Conservation (phyloP, 2,797 vertebrate genomes). For the Lemur catta region DNA sequence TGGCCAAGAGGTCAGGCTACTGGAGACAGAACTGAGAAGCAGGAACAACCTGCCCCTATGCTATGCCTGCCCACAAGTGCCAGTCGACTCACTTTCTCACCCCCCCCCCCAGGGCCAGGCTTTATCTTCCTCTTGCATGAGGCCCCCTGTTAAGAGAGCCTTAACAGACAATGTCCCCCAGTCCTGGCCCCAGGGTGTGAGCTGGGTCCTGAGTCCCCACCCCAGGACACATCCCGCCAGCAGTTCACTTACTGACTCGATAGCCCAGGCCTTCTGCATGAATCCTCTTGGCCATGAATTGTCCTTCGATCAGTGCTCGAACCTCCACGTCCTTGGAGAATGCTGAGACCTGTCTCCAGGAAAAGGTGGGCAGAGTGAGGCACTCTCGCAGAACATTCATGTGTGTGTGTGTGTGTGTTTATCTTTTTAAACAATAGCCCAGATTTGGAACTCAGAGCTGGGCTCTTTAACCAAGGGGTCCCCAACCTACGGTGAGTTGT, state of each 20-base stretch:
- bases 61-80: rapidly evolving
- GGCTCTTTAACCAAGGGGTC: neutral
- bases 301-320: constrained; percentile 94
- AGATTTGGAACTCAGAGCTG: neutral
- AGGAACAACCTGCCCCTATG: neutral
- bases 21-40: neutral
- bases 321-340: constrained; percentile 90
- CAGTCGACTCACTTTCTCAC: neutral
- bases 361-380: neutral
- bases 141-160: too few species aligned
- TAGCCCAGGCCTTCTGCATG: constrained; percentile 94
- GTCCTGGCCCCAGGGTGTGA: too few species aligned
- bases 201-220: rapidly evolving
- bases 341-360: constrained; percentile 84
- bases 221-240: neutral
- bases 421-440: neutral
- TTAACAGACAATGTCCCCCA: neutral
- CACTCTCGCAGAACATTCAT: rapidly evolving
- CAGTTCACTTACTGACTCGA: constrained; percentile 89
- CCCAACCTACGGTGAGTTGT: too few species aligned
- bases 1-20: neutral
- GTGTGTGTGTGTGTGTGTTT: too few species aligned
- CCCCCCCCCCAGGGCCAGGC: neutral
- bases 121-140: neutral
- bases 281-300: constrained; percentile 94